Evolutionary conservation across 2,113 vertebrate species (phyloP).

Genomic region (Microtus richardsoni): DNA sequence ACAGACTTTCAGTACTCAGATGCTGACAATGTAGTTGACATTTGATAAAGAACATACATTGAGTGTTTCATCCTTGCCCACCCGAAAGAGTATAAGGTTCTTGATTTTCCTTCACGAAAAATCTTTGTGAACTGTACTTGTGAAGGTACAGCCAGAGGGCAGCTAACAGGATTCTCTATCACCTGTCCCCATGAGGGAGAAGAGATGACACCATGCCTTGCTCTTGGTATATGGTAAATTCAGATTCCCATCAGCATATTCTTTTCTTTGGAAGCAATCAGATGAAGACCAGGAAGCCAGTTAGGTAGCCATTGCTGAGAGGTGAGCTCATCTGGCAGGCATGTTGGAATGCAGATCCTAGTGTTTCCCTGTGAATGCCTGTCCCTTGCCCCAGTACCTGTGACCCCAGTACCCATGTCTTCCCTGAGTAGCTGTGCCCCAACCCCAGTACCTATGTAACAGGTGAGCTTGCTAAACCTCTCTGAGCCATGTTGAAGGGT

Average conservation of each 20-base stretch:
- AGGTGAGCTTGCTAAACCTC: not conserved
- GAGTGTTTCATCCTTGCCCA: not conserved
- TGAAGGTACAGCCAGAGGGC: not conserved
- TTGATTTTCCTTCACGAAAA: constrained; percentile 7
- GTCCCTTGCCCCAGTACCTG: not conserved
- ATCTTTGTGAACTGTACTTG: not conserved
- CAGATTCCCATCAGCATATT: not conserved
- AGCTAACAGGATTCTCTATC: not conserved
- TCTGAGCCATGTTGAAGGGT: not conserved
- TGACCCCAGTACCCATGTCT: not conserved
- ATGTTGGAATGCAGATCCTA: not conserved
- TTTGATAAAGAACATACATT: not conserved
- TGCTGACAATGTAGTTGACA: not conserved
- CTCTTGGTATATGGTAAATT: not conserved
- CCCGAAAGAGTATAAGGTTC: not conserved
- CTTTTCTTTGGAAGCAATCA: not conserved
- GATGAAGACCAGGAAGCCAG: not conserved
- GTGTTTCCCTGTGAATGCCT: not conserved
- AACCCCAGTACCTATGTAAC: not conserved
- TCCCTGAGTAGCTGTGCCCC: not conserved
- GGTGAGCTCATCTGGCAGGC: not conserved
- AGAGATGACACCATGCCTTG: not conserved
- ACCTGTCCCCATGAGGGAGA: not conserved
- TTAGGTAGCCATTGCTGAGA: not conserved
- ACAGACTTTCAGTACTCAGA: not conserved